Conservation (phyloP, 2,113 vertebrate species). For the Cygnus atratus region DNA sequence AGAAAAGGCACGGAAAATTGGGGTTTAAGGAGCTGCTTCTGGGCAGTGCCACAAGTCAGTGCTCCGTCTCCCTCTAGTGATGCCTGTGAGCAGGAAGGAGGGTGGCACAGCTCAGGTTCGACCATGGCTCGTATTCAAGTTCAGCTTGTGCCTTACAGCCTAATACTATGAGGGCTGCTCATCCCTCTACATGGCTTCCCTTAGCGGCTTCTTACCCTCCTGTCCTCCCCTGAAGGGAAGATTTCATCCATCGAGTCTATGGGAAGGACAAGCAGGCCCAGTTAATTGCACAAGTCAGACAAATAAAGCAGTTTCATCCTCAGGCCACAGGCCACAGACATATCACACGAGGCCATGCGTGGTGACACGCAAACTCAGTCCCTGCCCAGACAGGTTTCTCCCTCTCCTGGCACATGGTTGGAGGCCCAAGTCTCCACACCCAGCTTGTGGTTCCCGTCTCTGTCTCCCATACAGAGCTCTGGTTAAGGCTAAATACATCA, state of each 20-base stretch:
- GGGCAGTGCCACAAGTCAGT: not conserved
- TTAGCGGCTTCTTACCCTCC: not conserved
- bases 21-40: not conserved
- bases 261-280: not conserved
- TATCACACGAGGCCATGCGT: too few relatives aligned
- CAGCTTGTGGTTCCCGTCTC: not conserved
- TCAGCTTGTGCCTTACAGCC: rapidly evolving
- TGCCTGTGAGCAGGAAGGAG: not conserved
- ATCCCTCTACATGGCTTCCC: not conserved
- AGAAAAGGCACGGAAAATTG: not conserved
- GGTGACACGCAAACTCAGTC: not conserved
- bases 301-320: not conserved
- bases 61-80: conserved; percentile 54
- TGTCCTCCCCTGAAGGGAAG: not conserved
- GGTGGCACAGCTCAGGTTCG: rapidly evolving
- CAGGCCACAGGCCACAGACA: not conserved
- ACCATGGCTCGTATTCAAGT: rapidly evolving
- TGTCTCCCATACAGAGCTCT: not conserved
- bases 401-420: not conserved
- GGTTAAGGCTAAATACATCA: not conserved
- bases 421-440: not conserved
- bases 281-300: not conserved
- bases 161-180: not conserved
- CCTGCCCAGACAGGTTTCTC: not conserved
- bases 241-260: not conserved